Evolutionary conservation across 1,140 invertebrate genomes (phyloP), one percentile per base, ranked within the genome.

Genomic region (Calycopis cecrops): DNA sequence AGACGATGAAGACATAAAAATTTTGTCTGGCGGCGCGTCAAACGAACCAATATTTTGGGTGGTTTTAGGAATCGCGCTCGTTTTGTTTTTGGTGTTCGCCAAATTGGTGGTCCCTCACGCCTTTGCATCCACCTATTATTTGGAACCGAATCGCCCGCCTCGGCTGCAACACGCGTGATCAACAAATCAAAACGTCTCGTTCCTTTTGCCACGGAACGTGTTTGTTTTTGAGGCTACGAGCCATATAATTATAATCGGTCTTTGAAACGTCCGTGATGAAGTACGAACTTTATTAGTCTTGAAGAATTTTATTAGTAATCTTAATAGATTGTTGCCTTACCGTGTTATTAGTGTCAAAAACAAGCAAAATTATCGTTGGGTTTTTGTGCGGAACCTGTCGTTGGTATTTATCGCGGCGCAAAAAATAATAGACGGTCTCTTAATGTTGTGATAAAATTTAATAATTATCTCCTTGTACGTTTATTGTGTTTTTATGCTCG

Each of bases 1-100:
- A 69, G 70, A 63, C 65, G 67, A 86, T 86, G 79, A 86, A 86
- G 83, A 86, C 83, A 84, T 86, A 84, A 85, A 85, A 84, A 79
- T 84, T 78, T 79, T 64, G 52, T 42, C 63, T 51, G 56, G 68
- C 83, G 83, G 78, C 70, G 71, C 68, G 65, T 79, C 79, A 81
- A 84, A 77, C 57, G 60, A 72, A 74, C 79, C 78, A 74, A 79
- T 80, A 81, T 79, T 79, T 76, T 70, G 67, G 69, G 65, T 55
- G 68, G 67, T 73, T 76, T 79, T 72, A 57, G 69, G 65, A 75
- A 75, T 67, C 60, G 60, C 61, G 52, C 56, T 67, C 62, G 55
- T 69, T 68, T 67, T 65, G 69, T 71, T 77, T 58, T 71, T 76
- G 56, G 56, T 73, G 65, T 69, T 71, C 58, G 70, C 69, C 65